phyloP scores from a whole-genome alignment of 2,888 invertebrate genomes.

The Philereme transversata region DNA sequence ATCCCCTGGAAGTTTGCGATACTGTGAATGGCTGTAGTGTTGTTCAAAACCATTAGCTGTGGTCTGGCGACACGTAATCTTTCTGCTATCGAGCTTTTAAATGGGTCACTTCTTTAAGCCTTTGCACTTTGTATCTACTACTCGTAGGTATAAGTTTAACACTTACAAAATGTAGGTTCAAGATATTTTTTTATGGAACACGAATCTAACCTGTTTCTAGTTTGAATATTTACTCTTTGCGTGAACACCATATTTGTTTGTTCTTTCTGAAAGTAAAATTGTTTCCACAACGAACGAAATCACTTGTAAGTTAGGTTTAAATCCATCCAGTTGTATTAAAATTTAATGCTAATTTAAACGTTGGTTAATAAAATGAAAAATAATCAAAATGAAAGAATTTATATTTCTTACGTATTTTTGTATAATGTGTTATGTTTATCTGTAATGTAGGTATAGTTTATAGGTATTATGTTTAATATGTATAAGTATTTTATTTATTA shows the following conservation, averaged over 20 bases:
- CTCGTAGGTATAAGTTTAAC: slow-evolving; percentile 3
- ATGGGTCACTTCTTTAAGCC: slow-evolving; percentile 14
- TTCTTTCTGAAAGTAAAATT: too few relatives aligned
- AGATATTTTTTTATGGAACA: slow-evolving; percentile 11
- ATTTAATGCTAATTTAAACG: too few relatives aligned
- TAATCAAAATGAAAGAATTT: too few relatives aligned
- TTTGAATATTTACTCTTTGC: slow-evolving; percentile 11
- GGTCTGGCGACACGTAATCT: slow-evolving; percentile 23
- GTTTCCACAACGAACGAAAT: too few relatives aligned
- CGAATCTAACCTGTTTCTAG: slow-evolving; percentile 8
- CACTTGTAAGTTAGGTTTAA: too few relatives aligned
- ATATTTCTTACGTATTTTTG: too few relatives aligned
- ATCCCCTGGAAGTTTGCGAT: slow-evolving; percentile 13
- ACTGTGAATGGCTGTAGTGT: slow-evolving; percentile 12
- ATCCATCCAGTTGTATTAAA: too few relatives aligned
- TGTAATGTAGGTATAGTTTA: too few relatives aligned
- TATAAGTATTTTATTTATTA: too few relatives aligned
- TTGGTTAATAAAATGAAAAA: too few relatives aligned
- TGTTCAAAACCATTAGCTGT: slow-evolving; percentile 23
- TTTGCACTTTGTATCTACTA: slow-evolving; percentile 13
- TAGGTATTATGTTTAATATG: too few relatives aligned
- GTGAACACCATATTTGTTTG: slow-evolving; percentile 5
- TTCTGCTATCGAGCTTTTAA: slow-evolving; percentile 15
- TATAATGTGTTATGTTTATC: too few relatives aligned
- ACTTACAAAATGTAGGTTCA: not conserved